Conservation (phyloP, 2,113 vertebrate genomes). For the Eubucco bourcierii region DNA sequence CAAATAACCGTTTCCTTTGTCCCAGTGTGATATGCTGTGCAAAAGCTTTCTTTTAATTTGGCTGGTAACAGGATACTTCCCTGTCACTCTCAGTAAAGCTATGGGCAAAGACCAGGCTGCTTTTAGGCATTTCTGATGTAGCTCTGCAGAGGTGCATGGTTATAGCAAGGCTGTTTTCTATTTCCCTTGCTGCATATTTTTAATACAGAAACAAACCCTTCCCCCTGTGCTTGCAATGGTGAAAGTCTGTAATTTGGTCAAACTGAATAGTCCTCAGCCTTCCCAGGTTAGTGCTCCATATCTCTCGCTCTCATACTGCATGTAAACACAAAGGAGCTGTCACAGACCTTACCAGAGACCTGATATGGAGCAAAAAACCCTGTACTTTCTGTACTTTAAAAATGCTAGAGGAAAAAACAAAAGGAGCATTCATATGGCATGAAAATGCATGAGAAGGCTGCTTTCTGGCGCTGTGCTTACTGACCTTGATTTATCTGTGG, state of each 20-base stretch:
- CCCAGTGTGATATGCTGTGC: background rate
- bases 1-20: background rate
- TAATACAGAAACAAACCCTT: background rate
- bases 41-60: background rate
- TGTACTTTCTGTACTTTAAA: rapidly evolving
- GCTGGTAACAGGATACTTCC: background rate
- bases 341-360: background rate
- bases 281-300: background rate
- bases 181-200: background rate
- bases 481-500: background rate
- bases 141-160: background rate
- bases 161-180: background rate
- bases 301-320: rapidly evolving
- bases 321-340: background rate
- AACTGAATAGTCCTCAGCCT: background rate
- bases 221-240: background rate
- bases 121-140: background rate
- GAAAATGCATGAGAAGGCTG: background rate
- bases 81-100: background rate
- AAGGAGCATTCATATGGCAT: background rate
- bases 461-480: background rate
- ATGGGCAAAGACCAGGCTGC: background rate
- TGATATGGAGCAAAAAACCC: background rate
- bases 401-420: background rate
- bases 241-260: background rate